These are phyloP conservation scores for Paralichthys olivaceus DNA, from an alignment of 2,113 vertebrate genomes.

Conservation along the genomic window DNA sequence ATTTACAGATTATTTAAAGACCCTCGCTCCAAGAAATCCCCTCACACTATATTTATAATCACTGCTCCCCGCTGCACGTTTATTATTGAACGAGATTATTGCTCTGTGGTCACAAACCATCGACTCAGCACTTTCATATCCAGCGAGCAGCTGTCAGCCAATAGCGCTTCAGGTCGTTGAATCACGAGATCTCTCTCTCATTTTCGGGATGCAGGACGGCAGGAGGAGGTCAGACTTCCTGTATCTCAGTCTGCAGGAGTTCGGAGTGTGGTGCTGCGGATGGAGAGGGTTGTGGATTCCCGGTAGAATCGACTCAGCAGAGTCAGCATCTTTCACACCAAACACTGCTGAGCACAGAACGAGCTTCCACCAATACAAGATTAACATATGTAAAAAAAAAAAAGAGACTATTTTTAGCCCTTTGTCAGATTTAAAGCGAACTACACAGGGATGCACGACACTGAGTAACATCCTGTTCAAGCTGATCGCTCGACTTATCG, in stretches of 20 bases:
- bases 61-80: background rate
- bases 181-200: background rate
- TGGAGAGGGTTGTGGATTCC: background rate
- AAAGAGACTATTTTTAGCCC: background rate
- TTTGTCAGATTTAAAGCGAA: background rate
- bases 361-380: background rate
- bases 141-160: background rate
- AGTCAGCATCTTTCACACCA: background rate
- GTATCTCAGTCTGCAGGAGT: background rate
- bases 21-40: background rate
- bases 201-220: background rate
- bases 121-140: constrained; percentile 21
- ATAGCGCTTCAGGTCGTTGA: background rate
- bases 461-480: too few species aligned
- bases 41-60: background rate
- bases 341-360: background rate
- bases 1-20: constrained; percentile 20
- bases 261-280: background rate
- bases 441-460: too few species aligned
- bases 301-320: background rate
- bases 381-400: background rate
- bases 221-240: background rate
- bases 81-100: constrained; percentile 4
- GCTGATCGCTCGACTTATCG: too few species aligned
- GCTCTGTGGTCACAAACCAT: constrained; percentile 16